Evolutionary conservation across 2,113 vertebrate species (phyloP).

Genomic region (Rhynchomys soricoides): DNA sequence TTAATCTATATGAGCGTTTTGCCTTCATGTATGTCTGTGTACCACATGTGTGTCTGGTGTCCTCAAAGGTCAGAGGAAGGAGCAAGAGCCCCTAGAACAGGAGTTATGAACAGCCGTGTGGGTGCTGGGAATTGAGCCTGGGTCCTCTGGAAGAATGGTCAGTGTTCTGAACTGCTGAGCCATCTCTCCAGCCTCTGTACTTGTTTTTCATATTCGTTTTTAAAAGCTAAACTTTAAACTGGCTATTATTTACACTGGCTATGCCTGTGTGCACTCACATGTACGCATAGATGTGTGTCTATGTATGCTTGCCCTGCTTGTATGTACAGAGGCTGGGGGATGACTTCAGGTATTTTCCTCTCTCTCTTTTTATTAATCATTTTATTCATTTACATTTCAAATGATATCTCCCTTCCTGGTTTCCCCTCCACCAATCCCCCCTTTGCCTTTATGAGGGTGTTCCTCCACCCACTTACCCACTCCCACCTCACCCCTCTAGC

Average conservation of each 20-base stretch:
- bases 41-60: neutral
- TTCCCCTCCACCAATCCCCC: no score
- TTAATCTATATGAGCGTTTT: neutral
- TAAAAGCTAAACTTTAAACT: neutral
- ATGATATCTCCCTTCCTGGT: no score
- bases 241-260: no score
- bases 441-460: no score
- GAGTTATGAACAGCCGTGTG: neutral
- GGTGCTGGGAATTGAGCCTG: neutral
- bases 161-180: neutral
- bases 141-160: neutral
- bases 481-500: no score
- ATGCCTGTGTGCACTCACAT: neutral
- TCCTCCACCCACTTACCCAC: no score
- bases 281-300: neutral
- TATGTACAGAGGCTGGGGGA: neutral
- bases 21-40: neutral
- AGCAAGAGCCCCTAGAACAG: neutral
- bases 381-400: no score
- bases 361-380: no score
- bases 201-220: neutral
- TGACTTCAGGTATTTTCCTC: neutral
- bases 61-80: neutral
- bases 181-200: neutral
- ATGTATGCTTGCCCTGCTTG: no score